Conservation (phyloP, 37 sponge, comb jelly and placozoan genomes). For the Cliona cf. orientalis region DNA sequence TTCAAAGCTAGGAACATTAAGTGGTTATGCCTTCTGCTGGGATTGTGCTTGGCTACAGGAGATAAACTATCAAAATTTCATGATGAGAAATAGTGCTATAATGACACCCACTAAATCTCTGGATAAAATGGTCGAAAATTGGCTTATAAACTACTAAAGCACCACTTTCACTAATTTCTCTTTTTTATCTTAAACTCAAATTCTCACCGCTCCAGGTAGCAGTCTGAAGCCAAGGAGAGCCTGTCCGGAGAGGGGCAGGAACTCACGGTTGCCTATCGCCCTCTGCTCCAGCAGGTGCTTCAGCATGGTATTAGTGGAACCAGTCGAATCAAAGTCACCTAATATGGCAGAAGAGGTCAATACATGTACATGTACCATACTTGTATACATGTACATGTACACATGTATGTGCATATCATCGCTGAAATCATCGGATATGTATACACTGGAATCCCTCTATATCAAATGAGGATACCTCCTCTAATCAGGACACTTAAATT, state of each 20-base stretch:
- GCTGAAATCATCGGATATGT: background rate
- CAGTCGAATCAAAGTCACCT: constrained; percentile 66
- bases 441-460: background rate
- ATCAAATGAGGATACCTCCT: background rate
- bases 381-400: background rate
- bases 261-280: constrained; percentile 69
- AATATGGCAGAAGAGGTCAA: background rate
- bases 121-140: no score
- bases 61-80: no score
- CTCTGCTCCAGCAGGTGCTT: constrained; percentile 70
- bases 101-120: no score
- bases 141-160: no score
- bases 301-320: constrained; percentile 58
- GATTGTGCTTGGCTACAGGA: no score
- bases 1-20: no score
- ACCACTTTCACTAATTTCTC: no score
- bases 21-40: no score
- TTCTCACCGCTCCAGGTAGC: constrained; percentile 75
- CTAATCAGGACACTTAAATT: no score
- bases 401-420: no score
- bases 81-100: no score
- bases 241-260: constrained; percentile 63
- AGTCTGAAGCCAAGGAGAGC: constrained; percentile 79
- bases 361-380: background rate
- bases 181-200: no score